A percentile compares a stretch with the other conserved stretches of the same genome.
Conservation (phyloP, 2,888 invertebrate species). For the Malachius bipustulatus region DNA sequence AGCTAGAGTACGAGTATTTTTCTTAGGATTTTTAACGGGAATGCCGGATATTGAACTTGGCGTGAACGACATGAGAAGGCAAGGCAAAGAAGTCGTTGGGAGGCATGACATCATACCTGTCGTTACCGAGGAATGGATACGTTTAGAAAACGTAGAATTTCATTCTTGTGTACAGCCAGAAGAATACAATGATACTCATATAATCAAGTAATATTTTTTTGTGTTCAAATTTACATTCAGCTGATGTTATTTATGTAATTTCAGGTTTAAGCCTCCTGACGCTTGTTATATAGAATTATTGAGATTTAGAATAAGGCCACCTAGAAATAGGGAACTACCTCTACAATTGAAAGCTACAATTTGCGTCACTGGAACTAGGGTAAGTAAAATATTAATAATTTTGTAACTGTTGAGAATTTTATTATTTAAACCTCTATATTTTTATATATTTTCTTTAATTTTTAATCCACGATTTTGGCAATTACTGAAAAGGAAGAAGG, state of each 20-base stretch:
- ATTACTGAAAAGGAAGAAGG: too few relatives aligned
- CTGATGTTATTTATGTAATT: constrained; percentile 15
- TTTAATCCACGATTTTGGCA: too few relatives aligned
- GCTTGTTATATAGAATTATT: constrained; percentile 95
- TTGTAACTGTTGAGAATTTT: constrained; percentile 4
- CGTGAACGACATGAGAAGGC: constrained; percentile 92
- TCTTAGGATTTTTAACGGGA: constrained; percentile 90
- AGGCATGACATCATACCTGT: constrained; percentile 98
- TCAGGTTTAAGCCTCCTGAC: constrained; percentile 90
- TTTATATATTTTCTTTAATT: too few relatives aligned
- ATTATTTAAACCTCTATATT: constrained; percentile 9
- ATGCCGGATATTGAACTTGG: constrained; percentile 96
- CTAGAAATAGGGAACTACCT: constrained; percentile 92
- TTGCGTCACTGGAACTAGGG: constrained; percentile 77
- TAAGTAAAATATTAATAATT: constrained; percentile 25
- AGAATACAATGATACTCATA: constrained; percentile 74
- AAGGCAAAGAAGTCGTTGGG: constrained; percentile 98
- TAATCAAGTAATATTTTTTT: constrained; percentile 56
- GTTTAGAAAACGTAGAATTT: constrained; percentile 87
- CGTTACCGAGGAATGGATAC: constrained; percentile 98
- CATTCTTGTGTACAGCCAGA: constrained; percentile 87
- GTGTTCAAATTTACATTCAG: constrained; percentile 5
- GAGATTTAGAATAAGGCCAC: constrained; percentile 90
- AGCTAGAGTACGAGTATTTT: constrained; percentile 89
- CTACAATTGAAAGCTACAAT: constrained; percentile 86